These are phyloP conservation scores for Apis florea DNA, from an alignment of 1,140 invertebrate genomes.

Conservation along the genomic window DNA sequence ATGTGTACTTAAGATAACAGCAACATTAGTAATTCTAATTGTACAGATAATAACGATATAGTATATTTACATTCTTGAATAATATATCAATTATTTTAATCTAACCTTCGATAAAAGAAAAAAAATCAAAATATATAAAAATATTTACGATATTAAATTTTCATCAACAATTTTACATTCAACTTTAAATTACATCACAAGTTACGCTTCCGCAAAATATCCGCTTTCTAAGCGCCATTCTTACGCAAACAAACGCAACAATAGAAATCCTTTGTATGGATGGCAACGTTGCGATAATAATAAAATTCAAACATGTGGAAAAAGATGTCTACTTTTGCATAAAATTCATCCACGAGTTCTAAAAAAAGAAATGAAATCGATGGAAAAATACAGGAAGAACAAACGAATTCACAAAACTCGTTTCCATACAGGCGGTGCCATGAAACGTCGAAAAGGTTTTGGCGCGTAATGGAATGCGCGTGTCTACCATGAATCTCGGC, in stretches of 20 bases:
- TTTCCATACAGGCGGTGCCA: neutral
- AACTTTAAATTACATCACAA: neutral
- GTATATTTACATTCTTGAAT: too few relatives aligned
- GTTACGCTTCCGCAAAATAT: neutral
- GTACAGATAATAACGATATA: too few relatives aligned
- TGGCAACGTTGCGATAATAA: neutral
- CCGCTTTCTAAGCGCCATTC: neutral
- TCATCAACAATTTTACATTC: neutral
- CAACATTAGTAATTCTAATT: too few relatives aligned
- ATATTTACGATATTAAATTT: neutral
- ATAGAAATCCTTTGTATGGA: neutral
- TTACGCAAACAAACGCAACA: constrained; percentile 5
- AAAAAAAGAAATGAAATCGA: neutral
- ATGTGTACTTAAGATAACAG: too few relatives aligned
- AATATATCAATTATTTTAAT: neutral
- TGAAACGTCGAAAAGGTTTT: constrained; percentile 6
- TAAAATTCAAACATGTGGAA: neutral
- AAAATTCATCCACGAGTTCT: too few relatives aligned
- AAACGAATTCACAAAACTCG: neutral
- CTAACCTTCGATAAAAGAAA: neutral
- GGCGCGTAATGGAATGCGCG: neutral
- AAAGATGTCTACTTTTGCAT: too few relatives aligned
- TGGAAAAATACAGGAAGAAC: neutral
- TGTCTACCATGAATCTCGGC: neutral
- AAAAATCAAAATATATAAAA: neutral